Evolutionary conservation across 2,797 vertebrate genomes (phyloP).

Genomic region (Alfaro cultratus): DNA sequence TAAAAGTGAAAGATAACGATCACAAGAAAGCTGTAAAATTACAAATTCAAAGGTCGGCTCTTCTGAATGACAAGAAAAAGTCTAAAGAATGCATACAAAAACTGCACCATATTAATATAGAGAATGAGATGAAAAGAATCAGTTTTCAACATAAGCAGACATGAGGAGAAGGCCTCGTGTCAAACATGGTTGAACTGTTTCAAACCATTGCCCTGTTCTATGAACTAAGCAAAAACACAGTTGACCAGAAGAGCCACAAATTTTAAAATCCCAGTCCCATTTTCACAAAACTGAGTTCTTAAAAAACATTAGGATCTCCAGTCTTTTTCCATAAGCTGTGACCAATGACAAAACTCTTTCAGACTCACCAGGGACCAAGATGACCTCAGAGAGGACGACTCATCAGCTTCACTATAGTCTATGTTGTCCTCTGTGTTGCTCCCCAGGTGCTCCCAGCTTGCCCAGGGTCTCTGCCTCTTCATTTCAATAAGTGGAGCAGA

Average conservation of each 20-base stretch:
- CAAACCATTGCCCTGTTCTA: not conserved
- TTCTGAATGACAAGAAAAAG: not conserved
- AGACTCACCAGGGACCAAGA: constrained; percentile 82
- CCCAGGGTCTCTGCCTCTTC: constrained; percentile 65
- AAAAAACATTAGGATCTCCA: constrained; percentile 17
- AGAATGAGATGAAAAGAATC: not conserved
- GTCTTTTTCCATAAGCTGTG: constrained; percentile 7
- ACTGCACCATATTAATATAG: not conserved
- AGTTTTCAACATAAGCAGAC: not conserved
- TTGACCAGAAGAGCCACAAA: not conserved
- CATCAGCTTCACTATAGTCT: constrained; percentile 71
- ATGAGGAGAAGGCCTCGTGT: not conserved
- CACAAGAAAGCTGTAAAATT: not conserved
- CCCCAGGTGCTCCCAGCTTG: constrained; percentile 45
- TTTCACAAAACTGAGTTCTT: not conserved
- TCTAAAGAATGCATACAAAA: not conserved
- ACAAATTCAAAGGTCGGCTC: not conserved
- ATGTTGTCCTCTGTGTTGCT: constrained; percentile 68
- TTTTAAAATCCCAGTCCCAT: not conserved
- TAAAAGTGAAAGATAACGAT: not conserved
- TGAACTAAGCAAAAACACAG: not conserved
- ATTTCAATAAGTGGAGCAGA: constrained; percentile 41
- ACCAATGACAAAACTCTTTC: constrained; percentile 14
- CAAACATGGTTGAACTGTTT: not conserved
- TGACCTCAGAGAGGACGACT: constrained; percentile 54